Conservation (phyloP, 2,888 invertebrate species). For the Sturmia bella region DNA sequence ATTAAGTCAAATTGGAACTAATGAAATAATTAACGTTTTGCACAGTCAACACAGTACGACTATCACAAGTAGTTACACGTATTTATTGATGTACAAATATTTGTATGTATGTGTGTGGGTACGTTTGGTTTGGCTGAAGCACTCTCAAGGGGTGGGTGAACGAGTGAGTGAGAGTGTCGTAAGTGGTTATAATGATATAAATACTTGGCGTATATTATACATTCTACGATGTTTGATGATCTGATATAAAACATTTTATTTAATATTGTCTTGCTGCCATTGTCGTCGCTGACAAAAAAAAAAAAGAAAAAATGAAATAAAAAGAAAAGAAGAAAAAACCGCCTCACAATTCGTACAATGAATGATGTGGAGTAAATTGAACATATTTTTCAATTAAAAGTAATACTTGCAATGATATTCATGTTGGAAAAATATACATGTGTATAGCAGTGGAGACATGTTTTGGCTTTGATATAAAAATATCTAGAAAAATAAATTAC, state of each 20-base stretch:
- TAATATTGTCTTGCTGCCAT: constrained; percentile 35
- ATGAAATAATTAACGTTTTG: constrained; percentile 62
- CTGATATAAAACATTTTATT: constrained; percentile 57
- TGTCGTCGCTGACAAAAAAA: neutral
- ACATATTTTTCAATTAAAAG: constrained; percentile 65
- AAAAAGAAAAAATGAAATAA: neutral
- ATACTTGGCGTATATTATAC: constrained; percentile 23
- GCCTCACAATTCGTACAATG: constrained; percentile 31
- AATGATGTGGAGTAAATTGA: constrained; percentile 60
- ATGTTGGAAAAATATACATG: constrained; percentile 13
- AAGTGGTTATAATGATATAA: constrained; percentile 58
- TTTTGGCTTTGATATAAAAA: no score
- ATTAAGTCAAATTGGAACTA: constrained; percentile 64
- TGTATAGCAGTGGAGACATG: neutral
- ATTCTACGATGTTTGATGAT: constrained; percentile 37
- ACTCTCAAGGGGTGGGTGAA: constrained; percentile 48
- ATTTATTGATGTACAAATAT: no score
- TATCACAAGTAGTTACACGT: neutral
- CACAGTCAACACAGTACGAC: constrained; percentile 31
- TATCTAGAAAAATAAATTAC: no score
- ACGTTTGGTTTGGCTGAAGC: constrained; percentile 27
- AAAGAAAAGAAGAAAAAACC: constrained; percentile 12
- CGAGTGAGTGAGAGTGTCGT: constrained; percentile 39
- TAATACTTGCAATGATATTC: constrained; percentile 49
- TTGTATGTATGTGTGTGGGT: no score